A percentile compares a stretch with the other conserved stretches of the same genome.
Evolutionary conservation across 2,797 vertebrate genomes (phyloP).

Genomic region (Chelidonichthys spinosus): DNA sequence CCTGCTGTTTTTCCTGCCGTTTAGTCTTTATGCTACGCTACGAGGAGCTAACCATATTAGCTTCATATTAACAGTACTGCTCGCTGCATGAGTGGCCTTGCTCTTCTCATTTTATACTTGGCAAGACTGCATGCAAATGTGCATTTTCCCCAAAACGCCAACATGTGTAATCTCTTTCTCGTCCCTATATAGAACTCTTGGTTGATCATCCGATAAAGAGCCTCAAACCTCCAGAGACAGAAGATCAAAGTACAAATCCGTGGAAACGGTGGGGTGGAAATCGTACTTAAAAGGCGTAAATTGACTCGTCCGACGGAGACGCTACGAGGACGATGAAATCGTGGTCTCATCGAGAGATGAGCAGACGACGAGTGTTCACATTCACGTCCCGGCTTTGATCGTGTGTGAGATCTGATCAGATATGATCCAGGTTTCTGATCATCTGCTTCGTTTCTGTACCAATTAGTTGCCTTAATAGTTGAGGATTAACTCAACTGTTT

Average conservation of each 20-base stretch:
- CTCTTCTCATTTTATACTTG: not conserved
- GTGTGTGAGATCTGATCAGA: no score
- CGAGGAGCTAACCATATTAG: not conserved
- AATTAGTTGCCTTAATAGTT: not conserved
- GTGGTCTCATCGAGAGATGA: not conserved
- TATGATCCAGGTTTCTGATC: constrained; percentile 1
- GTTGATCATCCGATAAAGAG: constrained; percentile 26
- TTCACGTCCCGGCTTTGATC: not conserved
- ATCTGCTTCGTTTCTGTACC: not conserved
- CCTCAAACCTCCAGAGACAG: not conserved
- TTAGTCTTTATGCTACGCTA: not conserved
- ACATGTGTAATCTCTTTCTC: not conserved
- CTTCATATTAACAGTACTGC: not conserved
- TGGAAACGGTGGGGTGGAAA: not conserved
- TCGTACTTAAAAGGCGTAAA: not conserved
- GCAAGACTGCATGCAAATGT: not conserved
- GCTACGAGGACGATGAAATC: no score
- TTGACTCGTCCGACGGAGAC: not conserved
- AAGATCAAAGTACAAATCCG: constrained; percentile 41
- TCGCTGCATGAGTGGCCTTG: not conserved
- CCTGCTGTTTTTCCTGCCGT: not conserved
- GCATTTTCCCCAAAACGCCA: not conserved
- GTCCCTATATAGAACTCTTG: constrained; percentile 38
- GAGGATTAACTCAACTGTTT: not conserved
- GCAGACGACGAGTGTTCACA: not conserved